Base-by-base conservation (phyloP, 2,888 invertebrate genomes). In the Volucella bombylans region DNA sequence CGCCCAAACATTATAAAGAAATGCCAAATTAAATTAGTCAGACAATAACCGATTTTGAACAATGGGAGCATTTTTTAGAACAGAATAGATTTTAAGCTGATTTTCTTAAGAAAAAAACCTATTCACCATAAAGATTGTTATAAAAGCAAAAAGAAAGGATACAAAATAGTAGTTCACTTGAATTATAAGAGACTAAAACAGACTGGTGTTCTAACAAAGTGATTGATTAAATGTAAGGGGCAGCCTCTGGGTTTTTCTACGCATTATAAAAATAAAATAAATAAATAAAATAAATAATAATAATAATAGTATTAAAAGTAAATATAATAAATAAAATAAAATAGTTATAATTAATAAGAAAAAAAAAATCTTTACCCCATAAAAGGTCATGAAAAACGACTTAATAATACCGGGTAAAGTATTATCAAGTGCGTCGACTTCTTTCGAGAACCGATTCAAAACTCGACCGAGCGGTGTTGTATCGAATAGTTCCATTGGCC, bases 401-500 rank as follows among this genome's bases (percentile, higher is more conserved):
- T 89, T 87, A 69, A 91, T 67, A 77, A 90, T 88, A 41, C 78
- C 38, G 82, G 94, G 94, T 88, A 94, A 90, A 59, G 89, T 89
- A 87, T 92, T 92, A 90, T 95, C 94, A 90, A 94, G 89, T 72
- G 92, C 91, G 88, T 94, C 93, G 87, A 94, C 91, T 90, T 95
- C 94, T 89, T 93, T 93, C 83, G 94, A 93, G 90, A 94, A 94
- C 86, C 95, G 93, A 91, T 94, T 94, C 57, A 96, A 92, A 88
- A 96, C 94, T 88, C 96, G 93, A 90, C 96, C 96, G 87, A 94
- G 88, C 55, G 96, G 96, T 72, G 96, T 96, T 88, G 94, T 94
- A 91, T 96, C 96, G 92, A 95, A 96, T 93, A 96, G 94, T 89
- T 94, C 93, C 92, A 96, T 93, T 72, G 96, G 96, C 89, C 94